Conservation (phyloP, 1,140 invertebrate genomes). For the Drosophila serrata region DNA sequence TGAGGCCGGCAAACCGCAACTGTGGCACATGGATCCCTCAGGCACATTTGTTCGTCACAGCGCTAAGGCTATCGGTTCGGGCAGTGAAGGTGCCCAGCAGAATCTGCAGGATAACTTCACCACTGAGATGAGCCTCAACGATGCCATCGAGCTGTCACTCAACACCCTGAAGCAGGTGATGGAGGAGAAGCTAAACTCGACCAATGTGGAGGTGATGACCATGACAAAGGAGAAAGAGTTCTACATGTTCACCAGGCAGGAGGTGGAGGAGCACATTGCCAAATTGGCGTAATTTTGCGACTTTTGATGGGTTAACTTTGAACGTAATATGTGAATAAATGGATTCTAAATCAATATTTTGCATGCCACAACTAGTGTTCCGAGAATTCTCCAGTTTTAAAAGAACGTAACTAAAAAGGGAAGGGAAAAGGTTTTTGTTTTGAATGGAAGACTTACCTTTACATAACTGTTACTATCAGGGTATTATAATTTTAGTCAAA, state of each 20-base stretch:
- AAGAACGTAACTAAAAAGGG: too few species aligned
- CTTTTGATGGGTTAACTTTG: constrained; percentile 45
- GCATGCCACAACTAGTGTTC: background rate
- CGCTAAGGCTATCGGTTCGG: constrained; percentile 99
- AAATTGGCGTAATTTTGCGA: constrained; percentile 61
- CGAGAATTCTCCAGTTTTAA: background rate
- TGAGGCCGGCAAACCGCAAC: constrained; percentile 93
- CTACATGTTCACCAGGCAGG: constrained; percentile 96
- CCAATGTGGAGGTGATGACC: constrained; percentile 99
- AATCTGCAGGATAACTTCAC: constrained; percentile 92
- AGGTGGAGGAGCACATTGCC: constrained; percentile 94
- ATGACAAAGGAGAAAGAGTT: constrained; percentile 94
- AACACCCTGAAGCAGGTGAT: constrained; percentile 99
- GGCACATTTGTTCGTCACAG: constrained; percentile 98
- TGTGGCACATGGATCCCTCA: constrained; percentile 99
- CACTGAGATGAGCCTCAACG: constrained; percentile 96
- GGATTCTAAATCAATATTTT: constrained; percentile 68
- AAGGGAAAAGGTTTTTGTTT: too few species aligned
- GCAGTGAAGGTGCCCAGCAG: constrained; percentile 99
- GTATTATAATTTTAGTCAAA: too few species aligned
- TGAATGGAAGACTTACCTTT: too few species aligned
- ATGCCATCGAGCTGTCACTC: constrained; percentile 96
- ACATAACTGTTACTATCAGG: too few species aligned
- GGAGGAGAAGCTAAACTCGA: constrained; percentile 99
- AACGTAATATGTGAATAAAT: constrained; percentile 68